Evolutionary conservation across 2,797 vertebrate species (phyloP).

Genomic region (Myotis findleyi): DNA sequence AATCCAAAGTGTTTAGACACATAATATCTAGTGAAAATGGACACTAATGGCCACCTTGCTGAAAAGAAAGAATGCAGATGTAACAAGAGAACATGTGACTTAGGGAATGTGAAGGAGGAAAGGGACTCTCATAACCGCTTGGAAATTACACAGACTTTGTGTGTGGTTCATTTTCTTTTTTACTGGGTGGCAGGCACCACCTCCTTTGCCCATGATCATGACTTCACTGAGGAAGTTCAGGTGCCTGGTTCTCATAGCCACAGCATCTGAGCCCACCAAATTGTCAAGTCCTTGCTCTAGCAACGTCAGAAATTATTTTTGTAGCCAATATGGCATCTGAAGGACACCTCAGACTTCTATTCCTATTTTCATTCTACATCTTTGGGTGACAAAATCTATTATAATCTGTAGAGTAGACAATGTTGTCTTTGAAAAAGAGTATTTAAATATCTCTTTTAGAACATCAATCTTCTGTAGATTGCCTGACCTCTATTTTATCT

Average conservation of each 20-base stretch:
- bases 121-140: neutral
- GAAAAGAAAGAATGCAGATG: neutral
- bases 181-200: too few species aligned
- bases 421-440: neutral
- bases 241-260: neutral
- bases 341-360: neutral
- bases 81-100: neutral
- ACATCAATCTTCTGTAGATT: neutral
- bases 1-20: slow-evolving; percentile 46
- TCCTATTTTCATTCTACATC: neutral
- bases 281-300: neutral
- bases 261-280: neutral
- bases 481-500: neutral
- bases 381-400: neutral
- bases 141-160: neutral
- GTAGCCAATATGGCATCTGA: neutral
- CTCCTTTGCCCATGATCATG: neutral
- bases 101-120: neutral
- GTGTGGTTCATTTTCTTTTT: neutral
- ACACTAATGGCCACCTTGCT: neutral
- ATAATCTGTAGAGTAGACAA: neutral
- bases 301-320: neutral
- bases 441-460: neutral
- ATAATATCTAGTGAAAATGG: slow-evolving; percentile 55
- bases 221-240: neutral